phyloP scores from a whole-genome alignment of 1,140 invertebrate species.

The Drosophila neocordata region DNA sequence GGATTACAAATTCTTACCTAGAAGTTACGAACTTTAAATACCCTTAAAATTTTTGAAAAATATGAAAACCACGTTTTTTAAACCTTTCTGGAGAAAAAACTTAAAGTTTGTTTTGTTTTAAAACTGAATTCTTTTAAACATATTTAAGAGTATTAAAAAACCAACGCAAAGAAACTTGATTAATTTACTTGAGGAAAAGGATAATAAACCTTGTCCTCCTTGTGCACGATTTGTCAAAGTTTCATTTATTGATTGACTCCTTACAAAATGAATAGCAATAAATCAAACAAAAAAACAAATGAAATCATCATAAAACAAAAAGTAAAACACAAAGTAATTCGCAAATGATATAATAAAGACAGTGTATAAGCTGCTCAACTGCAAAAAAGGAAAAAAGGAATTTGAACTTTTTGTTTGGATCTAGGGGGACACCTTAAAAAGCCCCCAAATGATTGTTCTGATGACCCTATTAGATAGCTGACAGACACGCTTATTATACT shows the following conservation, averaged over 20 bases:
- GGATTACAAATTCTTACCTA: too few relatives aligned
- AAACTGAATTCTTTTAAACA: too few relatives aligned
- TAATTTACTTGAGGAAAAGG: too few relatives aligned
- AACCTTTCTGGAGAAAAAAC: too few relatives aligned
- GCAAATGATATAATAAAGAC: neutral
- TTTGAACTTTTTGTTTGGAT: constrained; percentile 4
- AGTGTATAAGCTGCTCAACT: too few relatives aligned
- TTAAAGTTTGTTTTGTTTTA: too few relatives aligned
- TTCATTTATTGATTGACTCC: constrained; percentile 2
- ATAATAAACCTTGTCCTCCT: neutral
- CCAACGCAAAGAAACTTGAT: too few relatives aligned
- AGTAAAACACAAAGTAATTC: neutral
- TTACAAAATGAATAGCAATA: neutral
- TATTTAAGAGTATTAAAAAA: neutral
- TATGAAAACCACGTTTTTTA: too few relatives aligned
- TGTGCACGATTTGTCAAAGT: constrained; percentile 5
- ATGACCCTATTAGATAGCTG: constrained; percentile 61
- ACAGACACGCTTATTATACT: constrained; percentile 40
- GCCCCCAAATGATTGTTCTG: constrained; percentile 7
- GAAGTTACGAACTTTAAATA: too few relatives aligned
- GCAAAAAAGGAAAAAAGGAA: constrained; percentile 21
- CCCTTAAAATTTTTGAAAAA: too few relatives aligned
- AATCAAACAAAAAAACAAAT: constrained; percentile 3
- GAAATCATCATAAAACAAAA: neutral
- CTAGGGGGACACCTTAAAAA: neutral